phyloP scores from a whole-genome alignment of 1,140 invertebrate species.

The Hypsibius dujardini region DNA sequence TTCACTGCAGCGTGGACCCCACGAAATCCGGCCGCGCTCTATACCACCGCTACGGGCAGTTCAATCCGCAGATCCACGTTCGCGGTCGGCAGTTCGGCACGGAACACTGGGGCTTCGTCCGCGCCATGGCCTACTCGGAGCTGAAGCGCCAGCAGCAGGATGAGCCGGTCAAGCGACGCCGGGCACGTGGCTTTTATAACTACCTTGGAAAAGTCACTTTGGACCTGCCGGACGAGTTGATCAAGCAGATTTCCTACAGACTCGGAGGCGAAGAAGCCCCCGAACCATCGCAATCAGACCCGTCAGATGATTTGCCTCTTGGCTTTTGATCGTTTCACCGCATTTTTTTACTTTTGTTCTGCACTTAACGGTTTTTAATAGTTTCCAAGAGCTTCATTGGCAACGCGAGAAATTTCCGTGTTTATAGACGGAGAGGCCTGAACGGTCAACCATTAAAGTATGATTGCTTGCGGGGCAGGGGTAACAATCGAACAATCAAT shows the following conservation, averaged over 20 bases:
- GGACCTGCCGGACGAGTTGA: neutral
- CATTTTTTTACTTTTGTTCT: no score
- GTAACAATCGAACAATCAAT: no score
- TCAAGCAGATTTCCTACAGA: neutral
- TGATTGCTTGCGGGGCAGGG: no score
- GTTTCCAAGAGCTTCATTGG: no score
- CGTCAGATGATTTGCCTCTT: no score
- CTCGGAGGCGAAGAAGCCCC: no score
- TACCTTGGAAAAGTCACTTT: neutral
- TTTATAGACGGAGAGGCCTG: no score
- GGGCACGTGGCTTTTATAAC: neutral
- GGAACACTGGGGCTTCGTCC: neutral
- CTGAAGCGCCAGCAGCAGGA: neutral
- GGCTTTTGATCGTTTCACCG: no score
- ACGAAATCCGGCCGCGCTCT: neutral
- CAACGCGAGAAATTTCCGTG: no score
- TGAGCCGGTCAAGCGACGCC: neutral
- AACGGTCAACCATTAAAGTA: no score
- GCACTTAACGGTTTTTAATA: no score
- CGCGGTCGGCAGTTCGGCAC: neutral
- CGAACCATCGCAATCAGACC: neutral
- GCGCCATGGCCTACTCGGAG: neutral
- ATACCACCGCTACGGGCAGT: neutral
- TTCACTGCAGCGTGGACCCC: neutral
- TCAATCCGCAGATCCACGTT: neutral